Conservation (phyloP, 2,113 vertebrate genomes). For the Myodes glareolus region DNA sequence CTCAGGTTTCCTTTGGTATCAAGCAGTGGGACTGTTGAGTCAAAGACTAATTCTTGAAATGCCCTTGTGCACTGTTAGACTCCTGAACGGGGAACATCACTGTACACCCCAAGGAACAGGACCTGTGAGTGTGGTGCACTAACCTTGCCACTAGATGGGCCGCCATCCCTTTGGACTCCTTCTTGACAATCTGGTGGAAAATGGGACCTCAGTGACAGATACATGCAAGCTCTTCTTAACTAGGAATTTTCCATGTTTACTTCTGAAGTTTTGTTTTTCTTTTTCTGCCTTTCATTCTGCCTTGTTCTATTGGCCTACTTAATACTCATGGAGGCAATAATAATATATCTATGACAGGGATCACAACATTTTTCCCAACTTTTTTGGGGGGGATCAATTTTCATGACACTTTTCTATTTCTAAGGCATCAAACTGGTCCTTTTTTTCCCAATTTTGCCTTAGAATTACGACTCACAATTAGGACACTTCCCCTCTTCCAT, state of each 20-base stretch:
- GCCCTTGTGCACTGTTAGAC: background rate
- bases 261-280: too few species aligned
- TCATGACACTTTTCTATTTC: conserved; percentile 21
- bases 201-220: background rate
- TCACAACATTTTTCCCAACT: background rate
- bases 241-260: background rate
- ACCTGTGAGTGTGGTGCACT: background rate
- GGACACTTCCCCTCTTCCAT: background rate
- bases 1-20: background rate
- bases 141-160: background rate
- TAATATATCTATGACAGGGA: background rate
- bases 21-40: background rate
- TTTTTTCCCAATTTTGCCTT: background rate
- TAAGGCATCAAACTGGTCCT: background rate
- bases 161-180: background rate
- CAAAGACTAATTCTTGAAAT: background rate
- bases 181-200: background rate
- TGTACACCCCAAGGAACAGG: background rate
- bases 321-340: background rate
- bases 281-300: background rate
- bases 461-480: background rate
- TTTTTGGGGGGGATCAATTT: background rate
- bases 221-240: background rate
- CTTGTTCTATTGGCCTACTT: background rate
- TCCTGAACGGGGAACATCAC: background rate